Evolutionary conservation across 1,140 invertebrate genomes (phyloP), one percentile per base, ranked within the genome.

Genomic region (Drosophila rufa): DNA sequence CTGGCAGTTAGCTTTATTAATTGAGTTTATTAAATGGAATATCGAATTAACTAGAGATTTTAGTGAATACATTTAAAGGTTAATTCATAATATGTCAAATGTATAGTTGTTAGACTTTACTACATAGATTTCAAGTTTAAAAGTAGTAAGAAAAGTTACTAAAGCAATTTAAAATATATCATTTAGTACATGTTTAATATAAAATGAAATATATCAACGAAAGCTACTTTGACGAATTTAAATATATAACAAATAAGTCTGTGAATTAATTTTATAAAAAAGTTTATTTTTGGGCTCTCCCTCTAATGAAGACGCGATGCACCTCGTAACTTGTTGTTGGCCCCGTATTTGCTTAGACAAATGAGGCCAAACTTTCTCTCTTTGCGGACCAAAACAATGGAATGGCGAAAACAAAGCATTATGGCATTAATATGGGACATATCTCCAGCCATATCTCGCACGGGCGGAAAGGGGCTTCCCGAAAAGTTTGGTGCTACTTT

Each of bases 361-460:
- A 74, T 73, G 46, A 73, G 38, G 14, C 30, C 11, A 56, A 73
- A 60, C 53, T 73, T 73, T 73, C 2, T 30, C 12, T 47, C 14
- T 51, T 22, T 71, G 11, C 14, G 38, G 12, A 8, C 25, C 38
- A 36, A 60, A 60, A 73, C 70, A 74, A 73, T 74, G 46, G 17
- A 11, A 11, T 40, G 60, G 27, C 12, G 62, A 69, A 61, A 68
- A 78, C 74, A 78, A 78, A 69, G 50, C 22, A 25, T 56, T 56
- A 40, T 40, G 53, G 68, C 53, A 74, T 74, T 73, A 74, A 73
- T 74, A 45, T 73, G 33, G 51, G 6, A 30, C 50, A 36, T 55
- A 55, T 22, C 51, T 55, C 51, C 30, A 33, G 30, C 43, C 65
- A 58, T 40, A 67, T 59, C 56, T 59, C 25, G 30, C 25, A 22